Evolutionary conservation across 2,888 invertebrate species (phyloP), one percentile per base, ranked within the genome.

Genomic region (Drosophila demipolita): DNA sequence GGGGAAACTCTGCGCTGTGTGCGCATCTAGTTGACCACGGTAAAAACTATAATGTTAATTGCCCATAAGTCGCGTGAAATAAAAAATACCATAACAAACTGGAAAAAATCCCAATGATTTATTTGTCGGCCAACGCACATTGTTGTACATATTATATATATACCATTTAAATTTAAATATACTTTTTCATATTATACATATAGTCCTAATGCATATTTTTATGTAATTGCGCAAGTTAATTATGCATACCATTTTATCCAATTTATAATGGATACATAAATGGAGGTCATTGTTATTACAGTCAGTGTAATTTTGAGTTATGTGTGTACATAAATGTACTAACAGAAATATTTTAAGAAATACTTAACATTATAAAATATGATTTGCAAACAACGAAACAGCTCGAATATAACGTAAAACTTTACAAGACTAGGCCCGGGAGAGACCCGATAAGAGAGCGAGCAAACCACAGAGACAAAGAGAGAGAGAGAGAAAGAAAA

Each of bases 381-480:
- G 11, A 65, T 50, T 70, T 53, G 54, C 17, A 64, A 55, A 57
- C 17, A 68, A 63, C 70, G 61, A 40, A 63, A 66, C 45, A 35
- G 57, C 50, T 6, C 33, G 23, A 50, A 66, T 40, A 50, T 64
- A 73, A 73, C 62, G 66, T 66, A 63, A 67, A 52, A 45, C 59
- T 8, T 75, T 63, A 68, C 71, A 66, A 78, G 42, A 65, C 36
- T 57, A 66, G 68, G 58, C 42, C 50, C 15, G 33, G 45, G 52
- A 40, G 64, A 65, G 65, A 50, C 15, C 26, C 45, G 11, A 3
- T 7, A 33, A 58, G 38, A 32, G 29, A 61, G 55, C 17, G n/a
- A 57, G 52, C 17, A 29, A 29, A 12, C 40, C 12, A 23, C 38
- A 60, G 17, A 59, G 42, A 48, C 8, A 36, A 26, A 11, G n/a